phyloP scores from a whole-genome alignment of 1,140 invertebrate species.

The Drosophila ambigua region DNA sequence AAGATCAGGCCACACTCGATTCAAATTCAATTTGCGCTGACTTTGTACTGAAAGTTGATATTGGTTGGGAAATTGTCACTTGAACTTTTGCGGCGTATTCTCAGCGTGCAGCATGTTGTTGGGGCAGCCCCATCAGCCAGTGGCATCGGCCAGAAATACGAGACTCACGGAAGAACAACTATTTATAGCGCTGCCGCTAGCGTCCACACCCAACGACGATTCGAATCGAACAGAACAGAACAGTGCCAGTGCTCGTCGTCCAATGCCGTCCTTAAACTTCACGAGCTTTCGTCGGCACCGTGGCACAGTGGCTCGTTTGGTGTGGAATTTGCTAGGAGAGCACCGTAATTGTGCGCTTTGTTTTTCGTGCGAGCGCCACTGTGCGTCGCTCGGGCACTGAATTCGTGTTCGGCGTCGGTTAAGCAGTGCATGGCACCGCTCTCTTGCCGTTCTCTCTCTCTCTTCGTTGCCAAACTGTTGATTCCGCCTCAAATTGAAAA shows the following conservation, averaged over 20 bases:
- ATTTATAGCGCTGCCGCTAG: constrained; percentile 19
- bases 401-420: constrained; percentile 42
- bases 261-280: constrained; percentile 66
- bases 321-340: no score
- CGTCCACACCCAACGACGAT: constrained; percentile 58
- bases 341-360: no score
- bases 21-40: constrained; percentile 38
- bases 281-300: neutral
- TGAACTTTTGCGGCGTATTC: constrained; percentile 43
- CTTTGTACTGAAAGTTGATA: constrained; percentile 23
- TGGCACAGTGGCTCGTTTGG: constrained; percentile 26
- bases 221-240: constrained; percentile 55
- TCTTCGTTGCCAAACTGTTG: constrained; percentile 73
- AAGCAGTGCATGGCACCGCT: constrained; percentile 48
- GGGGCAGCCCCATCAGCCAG: constrained; percentile 32
- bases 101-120: constrained; percentile 38
- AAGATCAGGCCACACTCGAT: constrained; percentile 39
- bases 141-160: constrained; percentile 1
- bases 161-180: constrained; percentile 15
- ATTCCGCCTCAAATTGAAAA: constrained; percentile 40
- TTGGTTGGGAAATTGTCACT: constrained; percentile 51
- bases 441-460: constrained; percentile 19
- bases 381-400: no score
- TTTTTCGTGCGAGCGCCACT: neutral
- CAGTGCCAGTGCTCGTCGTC: constrained; percentile 44